Base-by-base conservation (phyloP, 2,888 invertebrate genomes). In the Cremastinae sp. region DNA sequence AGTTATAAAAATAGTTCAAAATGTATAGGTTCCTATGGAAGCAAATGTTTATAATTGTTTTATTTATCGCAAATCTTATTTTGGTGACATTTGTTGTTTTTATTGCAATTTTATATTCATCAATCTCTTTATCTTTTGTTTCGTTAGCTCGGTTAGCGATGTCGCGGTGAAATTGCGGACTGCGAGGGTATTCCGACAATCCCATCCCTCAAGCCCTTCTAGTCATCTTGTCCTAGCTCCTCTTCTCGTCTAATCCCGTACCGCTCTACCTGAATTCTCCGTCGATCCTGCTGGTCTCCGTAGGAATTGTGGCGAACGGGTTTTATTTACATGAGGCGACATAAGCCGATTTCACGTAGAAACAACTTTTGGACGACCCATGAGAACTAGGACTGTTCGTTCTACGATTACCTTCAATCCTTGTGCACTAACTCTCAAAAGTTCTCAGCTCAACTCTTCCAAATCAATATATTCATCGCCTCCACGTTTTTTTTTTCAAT, bases 271-370 rank as follows among this genome's bases (percentile, higher is more conserved):
- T 12, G n/a, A 53, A 38, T 53, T 71, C 54, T 61, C 62, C 34
- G 36, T 22, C 41, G 22, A 43, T 49, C 62, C 66, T 49, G 53
- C 53, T 20, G 53, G 34, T 54, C 66, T 47, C 54, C 65, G 38
- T 16, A 59, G 36, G 69, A 65, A 77, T 65, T 28, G 69, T 28
- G 47, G 41, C 49, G 14, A 47, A 47, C 49, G 43, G 66, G 66
- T 41, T 78, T 59, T 71, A 71, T 76, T 70, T 66, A 74, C 71
- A 74, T 64, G 47, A 53, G 65, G 61, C 65, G 51, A 73, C 72
- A 71, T 80, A 80, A 80, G 80, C 78, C 73, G 77, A 78, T 77
- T 78, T 76, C 64, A 41, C 18, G 36, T 34, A 36, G 41, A 16
- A 62, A 62, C 66, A 62, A 49, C 49, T 20, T 56, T 18, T 10